Conservation (phyloP, 2,113 vertebrate genomes). For the Chrysochloris asiatica region DNA sequence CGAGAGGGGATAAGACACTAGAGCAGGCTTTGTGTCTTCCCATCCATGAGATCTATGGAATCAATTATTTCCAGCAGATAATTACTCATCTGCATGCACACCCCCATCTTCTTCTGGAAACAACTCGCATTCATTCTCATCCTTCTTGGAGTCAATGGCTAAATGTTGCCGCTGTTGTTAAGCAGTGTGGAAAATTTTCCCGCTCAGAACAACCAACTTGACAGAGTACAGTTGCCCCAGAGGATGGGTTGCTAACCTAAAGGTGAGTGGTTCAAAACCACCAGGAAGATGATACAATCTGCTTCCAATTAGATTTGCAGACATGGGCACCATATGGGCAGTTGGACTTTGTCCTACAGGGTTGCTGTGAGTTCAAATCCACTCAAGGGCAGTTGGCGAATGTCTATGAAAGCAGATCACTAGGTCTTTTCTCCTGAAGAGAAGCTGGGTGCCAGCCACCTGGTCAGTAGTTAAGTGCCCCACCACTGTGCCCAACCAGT, state of each 20-base stretch:
- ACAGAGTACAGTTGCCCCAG: too few relatives aligned
- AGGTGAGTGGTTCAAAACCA: not conserved
- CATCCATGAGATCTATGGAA: not conserved
- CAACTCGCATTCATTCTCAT: not conserved
- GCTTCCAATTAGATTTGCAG: not conserved
- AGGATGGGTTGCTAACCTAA: not conserved
- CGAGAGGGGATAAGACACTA: slow-evolving; percentile 59
- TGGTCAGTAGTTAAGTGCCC: not conserved
- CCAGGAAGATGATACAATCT: not conserved
- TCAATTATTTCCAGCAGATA: not conserved
- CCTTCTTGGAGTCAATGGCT: not conserved
- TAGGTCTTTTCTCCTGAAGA: too few relatives aligned
- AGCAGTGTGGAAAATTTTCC: too few relatives aligned
- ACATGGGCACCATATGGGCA: not conserved
- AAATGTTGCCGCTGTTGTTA: not conserved
- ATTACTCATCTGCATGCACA: not conserved
- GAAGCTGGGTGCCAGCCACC: too few relatives aligned
- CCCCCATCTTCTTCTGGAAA: not conserved
- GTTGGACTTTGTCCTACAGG: not conserved
- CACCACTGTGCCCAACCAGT: not conserved
- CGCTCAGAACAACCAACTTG: too few relatives aligned
- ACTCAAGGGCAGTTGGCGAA: too few relatives aligned
- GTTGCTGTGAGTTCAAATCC: too few relatives aligned
- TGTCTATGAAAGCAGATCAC: too few relatives aligned
- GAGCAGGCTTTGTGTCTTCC: not conserved